Conservation (phyloP, 1,140 invertebrate species). For the Gonatopus flavifemur region DNA sequence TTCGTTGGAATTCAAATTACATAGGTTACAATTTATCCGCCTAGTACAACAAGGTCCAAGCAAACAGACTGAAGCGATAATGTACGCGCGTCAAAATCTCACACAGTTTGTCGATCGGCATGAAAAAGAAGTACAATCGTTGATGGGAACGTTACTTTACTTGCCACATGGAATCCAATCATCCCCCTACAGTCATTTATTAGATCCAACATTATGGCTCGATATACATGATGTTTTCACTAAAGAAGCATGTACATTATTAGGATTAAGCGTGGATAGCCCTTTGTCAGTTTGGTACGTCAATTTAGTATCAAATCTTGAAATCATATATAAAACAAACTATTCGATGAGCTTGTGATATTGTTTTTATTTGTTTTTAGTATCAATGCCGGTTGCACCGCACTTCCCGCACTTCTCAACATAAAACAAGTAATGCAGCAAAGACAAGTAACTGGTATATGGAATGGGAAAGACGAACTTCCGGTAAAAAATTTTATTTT, state of each 20-base stretch:
- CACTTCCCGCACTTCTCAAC: slow-evolving; percentile 90
- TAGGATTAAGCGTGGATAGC: slow-evolving; percentile 88
- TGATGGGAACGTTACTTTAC: slow-evolving; percentile 88
- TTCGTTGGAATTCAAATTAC: slow-evolving; percentile 84
- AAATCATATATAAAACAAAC: not conserved
- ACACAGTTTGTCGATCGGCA: slow-evolving; percentile 79
- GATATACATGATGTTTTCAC: slow-evolving; percentile 83
- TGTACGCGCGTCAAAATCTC: slow-evolving; percentile 84
- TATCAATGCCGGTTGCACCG: slow-evolving; percentile 89
- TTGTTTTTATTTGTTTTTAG: slow-evolving; percentile 54
- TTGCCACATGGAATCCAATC: slow-evolving; percentile 75
- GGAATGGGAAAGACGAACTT: slow-evolving; percentile 94
- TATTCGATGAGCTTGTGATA: not conserved
- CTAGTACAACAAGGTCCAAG: slow-evolving; percentile 69
- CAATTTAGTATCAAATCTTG: not conserved
- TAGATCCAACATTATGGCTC: slow-evolving; percentile 79
- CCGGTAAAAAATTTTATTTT: slow-evolving; percentile 68
- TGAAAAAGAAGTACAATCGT: slow-evolving; percentile 82
- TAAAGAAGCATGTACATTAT: slow-evolving; percentile 86
- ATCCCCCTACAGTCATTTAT: slow-evolving; percentile 80
- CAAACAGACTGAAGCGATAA: slow-evolving; percentile 76
- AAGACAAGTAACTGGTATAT: slow-evolving; percentile 89
- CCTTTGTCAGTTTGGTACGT: slow-evolving; percentile 71
- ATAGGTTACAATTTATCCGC: slow-evolving; percentile 73
- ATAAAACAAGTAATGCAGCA: slow-evolving; percentile 95